Percentiles rank a stretch among this genome's conserved stretches.
phyloP scores from a whole-genome alignment of 1,140 invertebrate genomes.

The Zaprionus capensis region DNA sequence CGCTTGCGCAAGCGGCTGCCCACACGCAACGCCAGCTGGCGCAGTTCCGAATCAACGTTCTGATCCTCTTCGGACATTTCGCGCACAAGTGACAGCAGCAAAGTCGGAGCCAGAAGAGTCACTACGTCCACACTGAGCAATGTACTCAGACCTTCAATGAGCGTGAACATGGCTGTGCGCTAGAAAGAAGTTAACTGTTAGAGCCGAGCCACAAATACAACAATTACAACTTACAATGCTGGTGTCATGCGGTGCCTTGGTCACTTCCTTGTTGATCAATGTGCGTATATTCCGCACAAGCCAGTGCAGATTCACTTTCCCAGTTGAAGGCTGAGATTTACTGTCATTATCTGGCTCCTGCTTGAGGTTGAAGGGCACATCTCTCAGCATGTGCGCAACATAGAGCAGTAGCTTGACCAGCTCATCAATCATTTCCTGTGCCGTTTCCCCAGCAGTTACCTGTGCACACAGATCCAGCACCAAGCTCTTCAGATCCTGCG shows the following conservation, averaged over 20 bases:
- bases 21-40: constrained; percentile 88
- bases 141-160: constrained; percentile 88
- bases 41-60: constrained; percentile 85
- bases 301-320: constrained; percentile 85
- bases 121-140: constrained; percentile 85
- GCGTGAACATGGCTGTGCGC: constrained; percentile 89
- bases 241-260: constrained; percentile 84
- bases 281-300: constrained; percentile 86
- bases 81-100: constrained; percentile 88
- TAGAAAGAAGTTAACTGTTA: constrained; percentile 62
- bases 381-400: constrained; percentile 87
- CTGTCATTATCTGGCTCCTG: constrained; percentile 33
- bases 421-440: constrained; percentile 88
- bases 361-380: constrained; percentile 83
- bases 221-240: constrained; percentile 84
- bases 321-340: constrained; percentile 8
- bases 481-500: constrained; percentile 87
- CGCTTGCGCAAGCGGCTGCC: constrained; percentile 88
- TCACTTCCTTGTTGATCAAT: constrained; percentile 87
- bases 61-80: constrained; percentile 88
- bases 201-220: too few species aligned
- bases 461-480: constrained; percentile 90
- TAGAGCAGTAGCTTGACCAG: constrained; percentile 90
- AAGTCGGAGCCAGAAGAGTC: constrained; percentile 85
- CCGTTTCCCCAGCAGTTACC: constrained; percentile 87